These are phyloP conservation scores for Hyperopisus bebe DNA, from an alignment of 2,113 vertebrate species.

Conservation along the genomic window DNA sequence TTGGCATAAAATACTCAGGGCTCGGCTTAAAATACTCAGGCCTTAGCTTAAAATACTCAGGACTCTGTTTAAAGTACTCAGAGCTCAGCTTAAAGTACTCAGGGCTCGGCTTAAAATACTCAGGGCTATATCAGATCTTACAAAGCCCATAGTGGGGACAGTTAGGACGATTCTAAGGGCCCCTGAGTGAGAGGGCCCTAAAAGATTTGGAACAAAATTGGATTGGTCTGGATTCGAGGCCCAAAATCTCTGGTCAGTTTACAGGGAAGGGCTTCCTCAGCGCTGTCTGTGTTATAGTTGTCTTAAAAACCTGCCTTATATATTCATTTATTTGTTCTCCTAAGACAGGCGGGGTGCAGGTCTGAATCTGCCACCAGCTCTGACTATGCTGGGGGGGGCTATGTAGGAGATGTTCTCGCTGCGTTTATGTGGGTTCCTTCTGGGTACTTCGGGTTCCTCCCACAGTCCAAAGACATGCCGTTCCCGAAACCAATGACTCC, in stretches of 20 bases:
- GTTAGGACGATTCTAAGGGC: neutral
- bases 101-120: too few relatives aligned
- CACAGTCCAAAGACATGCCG: neutral
- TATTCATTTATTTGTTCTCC: neutral
- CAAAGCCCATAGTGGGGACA: neutral
- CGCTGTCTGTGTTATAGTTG: neutral
- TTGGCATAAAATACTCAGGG: too few relatives aligned
- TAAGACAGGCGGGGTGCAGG: neutral
- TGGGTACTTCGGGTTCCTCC: neutral
- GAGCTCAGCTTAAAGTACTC: too few relatives aligned
- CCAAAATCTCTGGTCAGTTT: neutral
- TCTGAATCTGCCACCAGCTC: neutral
- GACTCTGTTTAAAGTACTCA: too few relatives aligned
- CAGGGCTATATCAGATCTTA: too few relatives aligned
- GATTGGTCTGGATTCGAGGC: neutral
- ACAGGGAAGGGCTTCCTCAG: neutral
- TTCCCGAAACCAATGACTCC: neutral
- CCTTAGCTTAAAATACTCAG: too few relatives aligned
- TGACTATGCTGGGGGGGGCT: neutral
- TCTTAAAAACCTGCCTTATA: neutral
- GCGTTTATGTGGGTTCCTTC: neutral
- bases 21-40: too few relatives aligned
- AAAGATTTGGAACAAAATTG: too few relatives aligned
- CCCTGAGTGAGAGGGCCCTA: neutral
- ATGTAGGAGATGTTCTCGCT: neutral